Evolutionary conservation across 2,888 invertebrate genomes (phyloP), one percentile per base, ranked within the genome.

Genomic region (Gasteruption jaculator): DNA sequence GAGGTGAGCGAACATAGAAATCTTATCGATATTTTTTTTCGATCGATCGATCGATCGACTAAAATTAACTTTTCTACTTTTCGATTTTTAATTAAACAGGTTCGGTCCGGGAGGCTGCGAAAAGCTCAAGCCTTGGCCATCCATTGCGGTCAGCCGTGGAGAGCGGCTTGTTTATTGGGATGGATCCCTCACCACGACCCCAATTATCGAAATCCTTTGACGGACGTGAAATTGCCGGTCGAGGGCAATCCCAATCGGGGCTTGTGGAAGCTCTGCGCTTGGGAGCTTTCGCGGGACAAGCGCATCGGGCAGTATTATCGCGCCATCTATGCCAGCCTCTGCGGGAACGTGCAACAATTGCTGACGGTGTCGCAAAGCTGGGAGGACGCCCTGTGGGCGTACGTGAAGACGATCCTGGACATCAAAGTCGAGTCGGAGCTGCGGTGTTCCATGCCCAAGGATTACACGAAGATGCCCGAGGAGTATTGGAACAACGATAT

Each of bases 301-400:
- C 57, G 69, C 39, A 45, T 68, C 39, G 68, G 68, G 33, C 57
- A 58, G 45, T 66, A 56, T 42, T 68, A 70, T 45, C 65, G 71
- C 5, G 66, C 66, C 1, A 59, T 68, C 40, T 70, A 68, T 20
- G 68, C 70, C 1, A 71, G 71, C 34, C 78, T 92, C 33, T 89
- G 91, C 71, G 95, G 95, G 0, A 84, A 92, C 65, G 71, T 94
- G 26, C 74, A 80, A 20, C 81, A 86, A 5, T 68, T 93, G n/a
- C 69, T 93, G 25, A 77, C 83, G 0, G 81, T 85, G 8, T 85
- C 90, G 47, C 74, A 76, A n/a, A 82, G 81, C 18, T 96, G 94
- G 94, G 84, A 89, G 59, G 95, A 96, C 68, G 74, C 85, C 47
- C 73, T 95, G 18, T 96, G 95, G 95, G 88, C 91, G 1, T 85